A percentile compares a stretch with the other conserved stretches of the same genome.
Conservation (phyloP, 2,113 vertebrate genomes). For the Pseudopodoces humilis region DNA sequence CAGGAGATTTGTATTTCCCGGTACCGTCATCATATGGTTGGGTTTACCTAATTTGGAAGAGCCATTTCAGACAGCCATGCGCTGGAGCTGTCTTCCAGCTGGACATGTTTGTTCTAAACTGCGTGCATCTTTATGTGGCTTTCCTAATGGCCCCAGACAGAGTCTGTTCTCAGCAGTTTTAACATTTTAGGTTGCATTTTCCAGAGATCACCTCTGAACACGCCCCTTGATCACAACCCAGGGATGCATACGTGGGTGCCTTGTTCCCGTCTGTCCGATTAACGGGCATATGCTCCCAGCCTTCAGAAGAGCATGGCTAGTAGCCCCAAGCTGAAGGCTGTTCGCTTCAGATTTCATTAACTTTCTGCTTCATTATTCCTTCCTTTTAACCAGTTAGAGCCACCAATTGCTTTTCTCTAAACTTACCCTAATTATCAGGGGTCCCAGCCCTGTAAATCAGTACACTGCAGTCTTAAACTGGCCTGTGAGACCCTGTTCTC, state of each 20-base stretch:
- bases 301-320: background rate
- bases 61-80: background rate
- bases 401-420: conserved; percentile 52
- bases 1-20: background rate
- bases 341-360: conserved; percentile 72
- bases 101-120: background rate
- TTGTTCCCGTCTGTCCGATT: background rate
- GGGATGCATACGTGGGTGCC: background rate
- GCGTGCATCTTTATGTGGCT: background rate
- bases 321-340: conserved; percentile 33
- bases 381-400: conserved; percentile 28
- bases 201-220: background rate
- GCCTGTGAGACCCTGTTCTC: conserved; percentile 71
- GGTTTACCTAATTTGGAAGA: background rate
- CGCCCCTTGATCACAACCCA: background rate
- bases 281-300: background rate
- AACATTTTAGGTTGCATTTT: background rate
- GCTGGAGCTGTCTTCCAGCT: background rate
- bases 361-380: conserved; percentile 44
- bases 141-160: conserved; percentile 16
- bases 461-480: conserved; percentile 57
- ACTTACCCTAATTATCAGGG: conserved; percentile 62
- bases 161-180: background rate
- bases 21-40: background rate
- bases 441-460: conserved; percentile 66